These are phyloP conservation scores for Corydoras sp. DNA, from an alignment of 2,113 vertebrate genomes.

Conservation along the genomic window DNA sequence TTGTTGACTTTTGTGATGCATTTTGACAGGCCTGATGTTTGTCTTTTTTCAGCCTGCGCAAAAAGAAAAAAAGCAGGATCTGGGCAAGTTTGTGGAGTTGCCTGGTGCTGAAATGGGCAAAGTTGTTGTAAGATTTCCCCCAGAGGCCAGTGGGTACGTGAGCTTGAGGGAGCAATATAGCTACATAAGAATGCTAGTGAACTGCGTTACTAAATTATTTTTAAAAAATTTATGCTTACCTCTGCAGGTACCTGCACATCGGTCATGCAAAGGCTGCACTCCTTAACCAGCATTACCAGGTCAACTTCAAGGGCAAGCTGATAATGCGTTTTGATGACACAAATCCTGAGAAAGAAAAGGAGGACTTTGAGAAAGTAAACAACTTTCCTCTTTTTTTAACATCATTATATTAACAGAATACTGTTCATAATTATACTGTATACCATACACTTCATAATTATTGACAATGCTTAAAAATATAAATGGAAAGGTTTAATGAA, in stretches of 20 bases:
- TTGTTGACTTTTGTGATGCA: too few relatives aligned
- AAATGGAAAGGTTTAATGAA: too few relatives aligned
- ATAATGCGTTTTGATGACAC: conserved; percentile 99
- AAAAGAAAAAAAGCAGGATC: conserved; percentile 85
- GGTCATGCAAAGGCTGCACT: conserved; percentile 96
- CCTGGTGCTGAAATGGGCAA: conserved; percentile 96
- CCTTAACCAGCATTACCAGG: conserved; percentile 97
- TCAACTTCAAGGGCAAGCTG: conserved; percentile 94
- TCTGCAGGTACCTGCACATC: conserved; percentile 87
- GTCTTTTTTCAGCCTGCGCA: conserved; percentile 60
- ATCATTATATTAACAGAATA: too few relatives aligned
- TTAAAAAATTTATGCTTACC: neutral
- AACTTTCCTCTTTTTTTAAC: neutral
- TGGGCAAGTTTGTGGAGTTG: conserved; percentile 95
- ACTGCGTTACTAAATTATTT: neutral
- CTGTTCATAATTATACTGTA: too few relatives aligned
- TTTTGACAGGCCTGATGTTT: too few relatives aligned
- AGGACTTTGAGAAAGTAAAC: conserved; percentile 97
- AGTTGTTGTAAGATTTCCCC: conserved; percentile 93
- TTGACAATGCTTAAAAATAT: too few relatives aligned
- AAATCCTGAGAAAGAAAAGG: conserved; percentile 98
- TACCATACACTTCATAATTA: too few relatives aligned
- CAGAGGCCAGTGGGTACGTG: conserved; percentile 94
- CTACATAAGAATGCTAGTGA: neutral
- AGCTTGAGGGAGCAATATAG: neutral